Base-by-base conservation (phyloP, 1,140 invertebrate species). In the Microplitis mediator region DNA sequence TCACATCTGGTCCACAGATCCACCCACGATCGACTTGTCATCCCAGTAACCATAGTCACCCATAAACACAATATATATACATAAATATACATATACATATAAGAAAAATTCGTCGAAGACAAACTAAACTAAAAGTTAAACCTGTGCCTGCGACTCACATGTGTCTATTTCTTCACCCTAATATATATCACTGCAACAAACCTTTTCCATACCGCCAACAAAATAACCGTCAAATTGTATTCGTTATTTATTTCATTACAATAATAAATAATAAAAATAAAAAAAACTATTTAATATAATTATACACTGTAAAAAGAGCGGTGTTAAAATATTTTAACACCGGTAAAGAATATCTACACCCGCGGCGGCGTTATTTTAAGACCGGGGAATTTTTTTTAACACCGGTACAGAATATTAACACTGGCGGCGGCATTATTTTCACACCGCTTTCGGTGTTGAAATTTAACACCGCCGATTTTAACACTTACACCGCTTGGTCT, bases 1-100 rank as follows among this genome's bases (percentile, higher is more conserved):
- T 61, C 51, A 77, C 74, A 77, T 77, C 74, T 77, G 76, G 74
- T 51, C 34, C 58, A 45, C 76, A 77, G 76, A 77, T 75, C 65
- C 66, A 74, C 51, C 52, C 63, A 71, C 69, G 14, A 74, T 54
- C 62, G 52, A n/a, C 62, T 35, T 61, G 52, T 35, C 67, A 50
- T 54, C 34, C 34, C n/a, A 13, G 13, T 72, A 66, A 64, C 16
- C n/a, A 54, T 54, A 54, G 14, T 54, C 52, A 54, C n/a, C 52
- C 52, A 54, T n/a, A 14, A 6, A 14, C 52, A 54, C 16, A 54
- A 23, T 23, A 54, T 54, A 54, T 54, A 54, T 58, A 23, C 36
- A 62, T 60, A 62, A 50, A 39, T 52, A 58, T 23, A 50, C 34
- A 13, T n/a, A 35, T 11, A 31, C 14, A 4, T 58, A 23, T 56